Evolutionary conservation across 2,113 vertebrate genomes (phyloP).

Genomic region (Ailurus styani): DNA sequence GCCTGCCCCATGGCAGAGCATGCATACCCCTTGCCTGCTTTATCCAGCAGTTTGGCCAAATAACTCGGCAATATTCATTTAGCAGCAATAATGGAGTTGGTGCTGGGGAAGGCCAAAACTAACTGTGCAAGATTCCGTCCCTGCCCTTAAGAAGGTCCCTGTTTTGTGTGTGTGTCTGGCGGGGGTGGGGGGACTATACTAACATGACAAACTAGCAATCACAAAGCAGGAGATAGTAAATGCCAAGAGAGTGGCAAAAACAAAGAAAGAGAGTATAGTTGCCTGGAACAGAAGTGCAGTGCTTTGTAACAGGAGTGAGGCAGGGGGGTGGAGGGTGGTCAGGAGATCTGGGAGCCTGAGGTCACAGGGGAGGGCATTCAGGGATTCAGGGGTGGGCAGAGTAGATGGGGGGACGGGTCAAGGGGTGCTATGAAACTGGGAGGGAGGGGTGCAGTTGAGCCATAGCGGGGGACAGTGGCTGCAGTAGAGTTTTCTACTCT

Average conservation of each 20-base stretch:
- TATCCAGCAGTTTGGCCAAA: neutral
- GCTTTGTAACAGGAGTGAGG: neutral
- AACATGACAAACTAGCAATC: neutral
- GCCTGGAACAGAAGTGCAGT: neutral
- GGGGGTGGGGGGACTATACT: neutral
- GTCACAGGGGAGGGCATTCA: neutral
- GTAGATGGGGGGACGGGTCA: neutral
- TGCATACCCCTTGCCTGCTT: neutral
- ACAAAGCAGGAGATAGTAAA: neutral
- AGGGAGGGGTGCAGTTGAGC: neutral
- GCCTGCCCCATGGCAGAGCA: neutral
- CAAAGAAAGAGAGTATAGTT: neutral
- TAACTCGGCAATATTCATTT: neutral
- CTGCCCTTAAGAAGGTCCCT: neutral
- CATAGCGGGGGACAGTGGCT: neutral
- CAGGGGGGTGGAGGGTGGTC: neutral
- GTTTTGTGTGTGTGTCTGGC: neutral
- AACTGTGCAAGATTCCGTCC: neutral
- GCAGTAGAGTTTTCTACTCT: neutral
- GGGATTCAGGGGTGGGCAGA: neutral
- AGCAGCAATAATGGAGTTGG: neutral
- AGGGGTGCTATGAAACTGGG: neutral
- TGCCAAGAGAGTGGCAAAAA: neutral
- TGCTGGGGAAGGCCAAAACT: neutral
- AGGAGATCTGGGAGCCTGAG: neutral